These are phyloP conservation scores for Clarias magur DNA, from an alignment of 2,113 vertebrate species.

Conservation along the genomic window DNA sequence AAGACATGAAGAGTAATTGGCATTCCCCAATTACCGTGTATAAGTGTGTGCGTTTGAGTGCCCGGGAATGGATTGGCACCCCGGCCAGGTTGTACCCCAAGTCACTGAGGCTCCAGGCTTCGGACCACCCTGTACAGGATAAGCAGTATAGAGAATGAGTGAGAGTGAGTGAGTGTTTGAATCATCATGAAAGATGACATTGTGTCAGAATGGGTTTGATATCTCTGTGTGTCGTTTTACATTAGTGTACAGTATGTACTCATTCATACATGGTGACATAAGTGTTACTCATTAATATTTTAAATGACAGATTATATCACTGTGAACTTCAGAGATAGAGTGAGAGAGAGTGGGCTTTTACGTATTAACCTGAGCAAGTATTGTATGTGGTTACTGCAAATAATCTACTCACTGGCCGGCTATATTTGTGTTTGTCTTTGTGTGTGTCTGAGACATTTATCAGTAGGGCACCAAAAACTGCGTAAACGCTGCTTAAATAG, in stretches of 20 bases:
- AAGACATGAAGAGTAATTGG: no score
- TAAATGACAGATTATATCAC: background rate
- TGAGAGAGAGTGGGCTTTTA: background rate
- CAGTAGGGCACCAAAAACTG: constrained; percentile 16
- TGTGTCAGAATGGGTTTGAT: background rate
- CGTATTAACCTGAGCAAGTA: background rate
- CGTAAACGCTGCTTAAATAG: background rate
- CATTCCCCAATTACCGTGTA: no score
- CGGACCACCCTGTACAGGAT: no score
- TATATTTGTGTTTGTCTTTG: constrained; percentile 20
- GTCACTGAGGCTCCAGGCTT: background rate
- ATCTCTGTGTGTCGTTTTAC: background rate
- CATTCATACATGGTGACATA: background rate
- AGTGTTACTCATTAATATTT: background rate
- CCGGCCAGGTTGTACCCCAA: no score
- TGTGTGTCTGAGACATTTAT: constrained; percentile 36
- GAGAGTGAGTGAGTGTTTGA: background rate
- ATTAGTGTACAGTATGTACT: background rate
- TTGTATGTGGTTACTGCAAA: background rate
- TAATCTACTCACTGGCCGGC: background rate
- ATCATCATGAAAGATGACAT: background rate
- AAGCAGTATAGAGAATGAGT: no score
- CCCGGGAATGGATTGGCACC: no score
- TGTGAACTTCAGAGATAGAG: background rate
- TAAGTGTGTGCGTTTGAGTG: no score